phyloP scores from a whole-genome alignment of 2,888 invertebrate species.

The Mechanitis messenoides region DNA sequence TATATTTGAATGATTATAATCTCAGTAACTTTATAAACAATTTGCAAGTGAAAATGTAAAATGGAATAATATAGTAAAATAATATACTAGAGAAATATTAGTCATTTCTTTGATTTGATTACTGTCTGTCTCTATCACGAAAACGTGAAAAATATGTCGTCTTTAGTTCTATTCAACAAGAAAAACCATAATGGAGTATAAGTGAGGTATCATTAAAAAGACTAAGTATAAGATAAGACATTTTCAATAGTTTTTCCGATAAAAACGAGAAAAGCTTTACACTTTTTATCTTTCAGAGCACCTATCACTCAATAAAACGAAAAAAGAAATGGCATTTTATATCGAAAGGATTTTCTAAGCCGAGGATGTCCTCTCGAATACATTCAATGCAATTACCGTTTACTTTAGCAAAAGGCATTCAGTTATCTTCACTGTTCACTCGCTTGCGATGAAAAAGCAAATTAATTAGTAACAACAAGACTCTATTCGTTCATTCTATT shows the following conservation, averaged over 20 bases:
- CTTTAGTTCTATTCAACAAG: background rate
- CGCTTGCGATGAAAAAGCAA: constrained; percentile 38
- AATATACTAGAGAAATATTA: no score
- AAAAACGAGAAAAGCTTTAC: constrained; percentile 8
- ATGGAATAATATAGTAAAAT: no score
- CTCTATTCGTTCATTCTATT: constrained; percentile 50
- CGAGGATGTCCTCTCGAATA: constrained; percentile 29
- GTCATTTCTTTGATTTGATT: no score
- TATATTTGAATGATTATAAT: no score
- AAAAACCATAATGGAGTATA: background rate
- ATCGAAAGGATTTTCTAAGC: constrained; percentile 23
- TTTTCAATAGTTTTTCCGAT: constrained; percentile 3
- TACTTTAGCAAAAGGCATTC: constrained; percentile 31
- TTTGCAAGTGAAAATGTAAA: no score
- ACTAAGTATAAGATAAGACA: background rate
- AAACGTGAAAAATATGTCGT: no score
- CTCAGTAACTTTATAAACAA: no score
- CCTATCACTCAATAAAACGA: constrained; percentile 22
- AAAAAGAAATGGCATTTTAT: constrained; percentile 24
- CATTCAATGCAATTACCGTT: constrained; percentile 36
- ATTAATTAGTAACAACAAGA: constrained; percentile 58
- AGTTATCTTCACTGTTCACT: constrained; percentile 29
- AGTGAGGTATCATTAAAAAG: background rate
- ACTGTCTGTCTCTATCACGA: no score
- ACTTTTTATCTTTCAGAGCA: background rate